phyloP scores from a whole-genome alignment of 2,888 invertebrate genomes.

The Ephialtes manifestator region DNA sequence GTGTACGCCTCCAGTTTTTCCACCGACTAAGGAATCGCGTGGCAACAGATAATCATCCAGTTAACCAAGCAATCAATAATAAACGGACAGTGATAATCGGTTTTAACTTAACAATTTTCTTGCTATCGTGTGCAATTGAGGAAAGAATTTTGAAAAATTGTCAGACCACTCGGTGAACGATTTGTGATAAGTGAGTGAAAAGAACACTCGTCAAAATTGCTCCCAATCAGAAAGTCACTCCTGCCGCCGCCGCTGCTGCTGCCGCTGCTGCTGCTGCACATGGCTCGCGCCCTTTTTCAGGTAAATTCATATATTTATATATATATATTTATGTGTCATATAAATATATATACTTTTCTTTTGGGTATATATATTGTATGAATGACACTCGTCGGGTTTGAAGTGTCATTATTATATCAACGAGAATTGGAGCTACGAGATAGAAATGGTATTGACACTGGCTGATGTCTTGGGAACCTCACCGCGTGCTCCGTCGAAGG shows the following conservation, averaged over 20 bases:
- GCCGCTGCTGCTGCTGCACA: constrained; percentile 68
- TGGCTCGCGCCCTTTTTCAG: constrained; percentile 77
- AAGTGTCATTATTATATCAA: neutral
- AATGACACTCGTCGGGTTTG: neutral
- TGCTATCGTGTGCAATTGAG: constrained; percentile 2
- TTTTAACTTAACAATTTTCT: neutral
- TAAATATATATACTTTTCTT: neutral
- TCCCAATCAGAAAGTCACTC: constrained; percentile 76
- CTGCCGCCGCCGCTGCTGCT: constrained; percentile 59
- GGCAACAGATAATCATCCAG: neutral
- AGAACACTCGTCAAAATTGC: constrained; percentile 77
- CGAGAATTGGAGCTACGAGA: constrained; percentile 7
- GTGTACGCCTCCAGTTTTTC: constrained; percentile 29
- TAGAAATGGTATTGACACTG: constrained; percentile 27
- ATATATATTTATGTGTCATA: neutral
- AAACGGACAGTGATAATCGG: neutral
- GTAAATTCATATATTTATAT: constrained; percentile 68
- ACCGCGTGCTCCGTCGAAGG: constrained; percentile 56
- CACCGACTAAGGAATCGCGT: constrained; percentile 15
- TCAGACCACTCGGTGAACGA: constrained; percentile 27
- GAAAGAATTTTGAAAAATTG: neutral
- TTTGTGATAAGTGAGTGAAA: constrained; percentile 63
- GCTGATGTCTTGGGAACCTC: constrained; percentile 57
- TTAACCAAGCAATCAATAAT: neutral
- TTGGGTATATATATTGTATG: neutral